Percentiles rank a stretch among this genome's conserved stretches.
Evolutionary conservation across 2,797 vertebrate species (phyloP).

Genomic region (Synanceia verrucosa): DNA sequence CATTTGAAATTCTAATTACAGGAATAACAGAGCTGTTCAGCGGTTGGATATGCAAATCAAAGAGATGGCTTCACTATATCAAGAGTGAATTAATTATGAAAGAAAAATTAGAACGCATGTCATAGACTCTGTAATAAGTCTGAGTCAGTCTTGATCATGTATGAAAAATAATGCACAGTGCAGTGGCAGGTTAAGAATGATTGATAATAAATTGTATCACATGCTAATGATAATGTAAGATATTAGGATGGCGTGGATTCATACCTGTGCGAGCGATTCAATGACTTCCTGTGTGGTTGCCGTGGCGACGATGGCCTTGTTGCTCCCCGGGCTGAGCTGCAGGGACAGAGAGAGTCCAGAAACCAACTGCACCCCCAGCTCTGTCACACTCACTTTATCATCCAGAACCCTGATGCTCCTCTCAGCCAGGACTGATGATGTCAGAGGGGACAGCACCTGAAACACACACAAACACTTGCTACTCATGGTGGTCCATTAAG

Average conservation of each 20-base stretch:
- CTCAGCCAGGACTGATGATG: slow-evolving; percentile 87
- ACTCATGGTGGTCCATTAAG: slow-evolving; percentile 1
- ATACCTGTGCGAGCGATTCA: slow-evolving; percentile 67
- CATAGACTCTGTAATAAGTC: slow-evolving; percentile 31
- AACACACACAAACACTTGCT: slow-evolving; percentile 26
- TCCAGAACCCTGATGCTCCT: slow-evolving; percentile 89
- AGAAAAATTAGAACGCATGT: slow-evolving; percentile 35
- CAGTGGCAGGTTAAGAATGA: not conserved
- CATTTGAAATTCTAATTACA: slow-evolving; percentile 71
- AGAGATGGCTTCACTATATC: slow-evolving; percentile 47
- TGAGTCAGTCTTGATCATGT: slow-evolving; percentile 11
- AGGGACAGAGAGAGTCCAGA: slow-evolving; percentile 88
- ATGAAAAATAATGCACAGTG: slow-evolving; percentile 9
- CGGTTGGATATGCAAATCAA: slow-evolving; percentile 66
- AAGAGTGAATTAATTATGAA: slow-evolving; percentile 54
- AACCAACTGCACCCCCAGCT: slow-evolving; percentile 90
- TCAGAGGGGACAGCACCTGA: slow-evolving; percentile 86
- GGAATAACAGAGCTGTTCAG: slow-evolving; percentile 46
- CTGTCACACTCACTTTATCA: slow-evolving; percentile 91
- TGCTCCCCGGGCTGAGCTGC: slow-evolving; percentile 89
- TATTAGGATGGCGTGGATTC: not conserved
- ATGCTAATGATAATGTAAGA: no score
- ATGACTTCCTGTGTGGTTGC: slow-evolving; percentile 77
- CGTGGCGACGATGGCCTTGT: slow-evolving; percentile 87
- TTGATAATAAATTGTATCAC: not conserved